These are phyloP conservation scores for Marasmarcha lunaedactyla DNA, from an alignment of 2,888 invertebrate species.

Conservation along the genomic window DNA sequence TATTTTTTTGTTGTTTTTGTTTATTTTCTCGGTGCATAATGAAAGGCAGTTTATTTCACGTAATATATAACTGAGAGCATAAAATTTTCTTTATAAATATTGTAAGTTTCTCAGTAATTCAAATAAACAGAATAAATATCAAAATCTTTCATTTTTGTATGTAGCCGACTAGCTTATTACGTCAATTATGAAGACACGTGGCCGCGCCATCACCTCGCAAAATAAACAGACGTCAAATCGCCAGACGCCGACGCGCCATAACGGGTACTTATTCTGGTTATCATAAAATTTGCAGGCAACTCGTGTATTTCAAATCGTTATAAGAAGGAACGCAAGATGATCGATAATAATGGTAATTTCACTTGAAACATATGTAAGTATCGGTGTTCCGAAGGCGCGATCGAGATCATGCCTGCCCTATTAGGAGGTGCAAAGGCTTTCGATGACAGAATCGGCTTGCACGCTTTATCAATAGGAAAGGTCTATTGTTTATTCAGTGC, in stretches of 20 bases:
- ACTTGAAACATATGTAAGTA: constrained; percentile 57
- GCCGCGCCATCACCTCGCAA: constrained; percentile 4
- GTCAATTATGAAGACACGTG: too few relatives aligned
- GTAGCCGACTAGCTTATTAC: too few relatives aligned
- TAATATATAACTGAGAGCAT: too few relatives aligned
- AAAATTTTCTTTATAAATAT: too few relatives aligned
- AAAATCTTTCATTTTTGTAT: too few relatives aligned
- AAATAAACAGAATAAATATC: too few relatives aligned
- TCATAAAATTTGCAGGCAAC: neutral
- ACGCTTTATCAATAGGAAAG: constrained; percentile 17
- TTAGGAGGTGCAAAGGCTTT: constrained; percentile 48
- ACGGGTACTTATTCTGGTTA: constrained; percentile 21
- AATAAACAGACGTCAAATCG: constrained; percentile 41
- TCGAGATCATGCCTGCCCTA: constrained; percentile 48
- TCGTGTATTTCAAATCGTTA: constrained; percentile 51
- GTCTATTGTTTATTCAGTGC: constrained; percentile 20
- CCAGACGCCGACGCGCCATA: constrained; percentile 19
- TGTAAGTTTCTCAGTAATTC: too few relatives aligned
- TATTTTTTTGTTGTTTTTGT: too few relatives aligned
- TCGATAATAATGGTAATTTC: constrained; percentile 71
- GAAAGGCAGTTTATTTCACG: too few relatives aligned
- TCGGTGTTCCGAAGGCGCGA: constrained; percentile 46
- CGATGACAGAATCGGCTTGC: constrained; percentile 43
- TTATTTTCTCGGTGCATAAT: too few relatives aligned
- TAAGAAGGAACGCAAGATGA: constrained; percentile 58